Percentiles rank a stretch among this genome's conserved stretches.
Evolutionary conservation across 2,113 vertebrate species (phyloP).

Genomic region (Myotis davidii): DNA sequence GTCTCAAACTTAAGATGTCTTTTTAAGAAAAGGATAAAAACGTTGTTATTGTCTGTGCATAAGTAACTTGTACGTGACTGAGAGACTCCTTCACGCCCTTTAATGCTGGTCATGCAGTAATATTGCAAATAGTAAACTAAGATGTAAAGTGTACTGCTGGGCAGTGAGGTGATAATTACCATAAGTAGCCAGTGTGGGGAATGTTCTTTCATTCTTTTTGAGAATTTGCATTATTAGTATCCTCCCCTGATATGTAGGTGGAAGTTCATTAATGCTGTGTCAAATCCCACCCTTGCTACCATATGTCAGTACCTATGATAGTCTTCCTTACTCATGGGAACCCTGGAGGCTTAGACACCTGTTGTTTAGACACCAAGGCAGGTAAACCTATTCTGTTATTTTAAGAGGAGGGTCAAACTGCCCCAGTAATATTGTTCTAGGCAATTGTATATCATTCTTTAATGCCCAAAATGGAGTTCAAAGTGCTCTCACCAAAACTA

Average conservation of each 20-base stretch:
- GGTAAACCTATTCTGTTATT: background rate
- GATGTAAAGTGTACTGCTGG: constrained; percentile 77
- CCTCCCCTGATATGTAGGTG: background rate
- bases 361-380: background rate
- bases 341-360: background rate
- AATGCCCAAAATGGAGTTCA: background rate
- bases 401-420: background rate
- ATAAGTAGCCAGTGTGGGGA: background rate
- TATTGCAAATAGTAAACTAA: constrained; percentile 51
- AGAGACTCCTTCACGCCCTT: constrained; percentile 60
- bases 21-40: constrained; percentile 75
- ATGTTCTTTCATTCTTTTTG: constrained; percentile 6
- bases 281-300: background rate
- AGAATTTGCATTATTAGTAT: constrained; percentile 11
- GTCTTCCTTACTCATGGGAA: background rate
- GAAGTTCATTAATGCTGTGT: background rate
- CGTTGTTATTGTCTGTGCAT: constrained; percentile 60
- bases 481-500: background rate
- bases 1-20: constrained; percentile 88
- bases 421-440: background rate
- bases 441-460: background rate
- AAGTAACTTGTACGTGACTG: constrained; percentile 52
- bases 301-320: background rate
- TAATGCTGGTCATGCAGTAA: constrained; percentile 79
- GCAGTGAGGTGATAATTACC: constrained; percentile 64